These are phyloP conservation scores for Liasis olivaceus DNA, from an alignment of 2,797 vertebrate genomes.

Conservation along the genomic window DNA sequence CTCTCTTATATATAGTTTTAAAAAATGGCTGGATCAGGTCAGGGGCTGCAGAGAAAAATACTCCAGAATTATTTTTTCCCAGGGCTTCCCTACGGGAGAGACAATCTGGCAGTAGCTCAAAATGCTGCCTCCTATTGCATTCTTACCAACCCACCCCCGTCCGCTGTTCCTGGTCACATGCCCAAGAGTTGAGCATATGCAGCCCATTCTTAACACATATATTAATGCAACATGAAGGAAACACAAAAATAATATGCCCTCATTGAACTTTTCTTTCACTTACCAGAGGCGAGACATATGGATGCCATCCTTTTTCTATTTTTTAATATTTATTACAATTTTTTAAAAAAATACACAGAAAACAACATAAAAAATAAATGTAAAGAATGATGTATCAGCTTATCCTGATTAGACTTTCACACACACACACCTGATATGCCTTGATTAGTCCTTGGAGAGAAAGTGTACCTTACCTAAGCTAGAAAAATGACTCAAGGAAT, in stretches of 20 bases:
- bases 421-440: not conserved
- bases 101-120: not conserved
- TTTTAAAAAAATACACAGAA: not conserved
- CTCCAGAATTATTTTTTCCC: not conserved
- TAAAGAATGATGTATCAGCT: not conserved
- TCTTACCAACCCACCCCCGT: not conserved
- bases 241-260: not conserved
- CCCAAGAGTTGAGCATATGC: not conserved
- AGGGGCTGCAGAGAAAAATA: not conserved
- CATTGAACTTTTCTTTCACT: not conserved
- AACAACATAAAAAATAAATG: not conserved
- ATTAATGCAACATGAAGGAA: not conserved
- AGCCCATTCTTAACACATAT: not conserved
- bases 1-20: not conserved
- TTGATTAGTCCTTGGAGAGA: not conserved
- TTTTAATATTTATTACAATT: not conserved
- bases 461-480: not conserved
- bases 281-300: not conserved
- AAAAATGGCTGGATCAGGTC: not conserved
- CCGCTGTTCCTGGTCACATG: not conserved
- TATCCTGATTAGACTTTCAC: not conserved
- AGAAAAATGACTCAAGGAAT: not conserved
- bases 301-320: not conserved
- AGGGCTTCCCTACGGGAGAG: not conserved
- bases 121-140: not conserved